Base-by-base conservation (phyloP, 2,888 invertebrate genomes). In the Pammene aurita region DNA sequence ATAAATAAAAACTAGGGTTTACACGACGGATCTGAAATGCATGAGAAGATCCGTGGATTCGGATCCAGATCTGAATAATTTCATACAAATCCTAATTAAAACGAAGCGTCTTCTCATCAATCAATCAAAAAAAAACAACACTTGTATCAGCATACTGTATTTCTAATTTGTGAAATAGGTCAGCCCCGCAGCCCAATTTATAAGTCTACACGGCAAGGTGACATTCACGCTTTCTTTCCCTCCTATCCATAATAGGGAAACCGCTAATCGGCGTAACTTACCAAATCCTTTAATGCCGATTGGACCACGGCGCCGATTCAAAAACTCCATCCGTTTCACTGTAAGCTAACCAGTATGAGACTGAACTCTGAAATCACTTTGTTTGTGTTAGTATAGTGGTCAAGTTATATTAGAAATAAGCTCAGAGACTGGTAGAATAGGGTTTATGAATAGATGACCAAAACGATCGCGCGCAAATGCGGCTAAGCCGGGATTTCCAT, bases 401-500 rank as follows among this genome's bases (percentile, higher is more conserved):
- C 54, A 54, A 54, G 34, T 54, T 54, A 34, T 34, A 54, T 54
- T 54, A 54, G 54, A 7, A 34, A 26, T 11, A 2, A 26, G 52
- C 4, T 54, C n/a, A 54, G 5, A 34, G 34, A 7, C n/a, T 54
- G 2, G n/a, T 54, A n/a, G n/a, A 34, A 7, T 2, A 2, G 1
- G 54, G 34, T 54, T 54, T 54, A n/a, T 4, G 81, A 75, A 72
- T 74, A 71, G 76, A 76, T 68, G 74, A 66, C 77, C 26, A 34
- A 14, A 58, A 34, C 58, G 44, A 34, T 66, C 74, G 77, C 70
- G 42, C 74, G 71, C 74, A 78, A 76, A 54, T 63, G 63, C 75
- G 76, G 75, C 84, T 85, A 86, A 88, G 85, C 87, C 84, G 80
- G 83, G 85, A 86, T 88, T 86, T 87, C 77, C 79, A 82, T 84